Base-by-base conservation (phyloP, 2,113 vertebrate species). In the Meles meles region DNA sequence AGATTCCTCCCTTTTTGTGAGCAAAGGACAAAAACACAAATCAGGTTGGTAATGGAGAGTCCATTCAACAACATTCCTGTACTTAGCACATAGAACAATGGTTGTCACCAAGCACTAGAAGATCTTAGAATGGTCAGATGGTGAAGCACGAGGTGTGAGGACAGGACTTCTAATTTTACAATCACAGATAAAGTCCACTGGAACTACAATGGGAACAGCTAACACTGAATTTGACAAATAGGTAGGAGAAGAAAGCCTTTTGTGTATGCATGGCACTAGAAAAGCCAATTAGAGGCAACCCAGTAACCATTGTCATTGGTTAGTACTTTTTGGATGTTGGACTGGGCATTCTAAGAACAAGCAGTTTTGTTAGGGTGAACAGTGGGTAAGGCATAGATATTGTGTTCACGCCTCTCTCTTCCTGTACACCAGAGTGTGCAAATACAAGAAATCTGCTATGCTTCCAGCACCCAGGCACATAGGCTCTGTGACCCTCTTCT, bases 11-110 rank as follows among this genome's bases (percentile, higher is more conserved):
- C 21, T 55, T 94, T 80, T 72, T 57, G 1, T 34, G 39, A 92
- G 52, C 69, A 90, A 84, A 86, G 7, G 63, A 94, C 71, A 55
- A 71, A 96, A 87, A 83, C 69, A 97, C 63, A 90, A 39, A 77
- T 91, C 7, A 57, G 55, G 63, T 27, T 88, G 93, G 72, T 61
- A 52, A 92, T 0, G 11, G 44, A 84, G 5, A 49, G 55, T 83
- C 15, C 21, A 59, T 85, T 71, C 77, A 84, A 95, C 8, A 52
- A 59, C 90, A 85, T 77, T 92, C 69, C 55, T 52, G 4, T 44
- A 55, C 34, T 67, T 72, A 61, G 80, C 90, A 97, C 96, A 91
- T 1, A 63, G 18, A 96, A 65, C 18, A 4, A 94, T 2, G 15
- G 23, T 34, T 31, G 77, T 57, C 61, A 89, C 37, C 44, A 25